These are phyloP conservation scores for Odobenus rosmarus DNA, from an alignment of 2,113 vertebrate species.

Conservation along the genomic window DNA sequence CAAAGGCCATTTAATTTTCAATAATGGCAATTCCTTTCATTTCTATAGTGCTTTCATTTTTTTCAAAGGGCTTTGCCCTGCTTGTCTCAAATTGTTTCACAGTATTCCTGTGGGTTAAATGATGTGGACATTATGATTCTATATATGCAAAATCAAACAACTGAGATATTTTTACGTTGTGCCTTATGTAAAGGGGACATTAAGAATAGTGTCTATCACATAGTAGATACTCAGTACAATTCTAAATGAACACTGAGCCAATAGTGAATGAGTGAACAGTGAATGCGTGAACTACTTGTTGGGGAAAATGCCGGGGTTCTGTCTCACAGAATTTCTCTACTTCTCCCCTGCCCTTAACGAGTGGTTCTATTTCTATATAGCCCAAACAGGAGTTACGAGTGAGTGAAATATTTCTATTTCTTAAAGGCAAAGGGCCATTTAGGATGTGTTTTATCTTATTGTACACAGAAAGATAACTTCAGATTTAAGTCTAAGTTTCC, in stretches of 20 bases:
- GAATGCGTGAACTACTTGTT: neutral
- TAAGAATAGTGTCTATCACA: neutral
- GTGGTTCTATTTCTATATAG: neutral
- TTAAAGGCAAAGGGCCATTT: neutral
- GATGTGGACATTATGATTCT: neutral
- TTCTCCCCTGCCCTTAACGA: neutral
- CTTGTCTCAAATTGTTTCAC: neutral
- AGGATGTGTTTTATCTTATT: neutral
- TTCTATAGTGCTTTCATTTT: neutral
- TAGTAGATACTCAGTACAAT: neutral
- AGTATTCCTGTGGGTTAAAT: neutral
- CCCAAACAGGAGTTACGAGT: neutral
- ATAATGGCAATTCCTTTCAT: neutral
- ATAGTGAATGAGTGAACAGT: neutral
- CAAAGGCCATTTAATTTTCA: neutral
- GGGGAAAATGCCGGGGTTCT: neutral
- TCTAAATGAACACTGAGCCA: neutral
- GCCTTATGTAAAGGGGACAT: neutral
- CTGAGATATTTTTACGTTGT: neutral
- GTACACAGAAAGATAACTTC: neutral
- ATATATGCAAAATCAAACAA: neutral
- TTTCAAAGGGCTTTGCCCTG: neutral
- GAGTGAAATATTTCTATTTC: neutral
- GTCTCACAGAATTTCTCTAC: neutral
- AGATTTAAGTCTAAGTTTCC: constrained; percentile 10